These are phyloP conservation scores for Prochilodus magdalenae DNA, from an alignment of 2,113 vertebrate species.

Conservation along the genomic window DNA sequence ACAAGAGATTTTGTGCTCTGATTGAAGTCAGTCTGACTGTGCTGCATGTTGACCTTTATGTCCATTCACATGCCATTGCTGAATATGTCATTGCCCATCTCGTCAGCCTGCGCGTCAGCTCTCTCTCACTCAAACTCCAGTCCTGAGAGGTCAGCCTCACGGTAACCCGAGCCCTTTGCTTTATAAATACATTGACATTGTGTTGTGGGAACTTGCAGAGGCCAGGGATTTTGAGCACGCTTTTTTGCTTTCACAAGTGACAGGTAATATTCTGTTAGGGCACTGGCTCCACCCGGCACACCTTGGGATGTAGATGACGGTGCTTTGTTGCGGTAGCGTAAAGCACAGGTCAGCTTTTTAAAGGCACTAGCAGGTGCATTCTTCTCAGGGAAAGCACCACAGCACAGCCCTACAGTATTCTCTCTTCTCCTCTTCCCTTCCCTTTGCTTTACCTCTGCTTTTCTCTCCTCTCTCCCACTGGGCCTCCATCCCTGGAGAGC, in stretches of 20 bases:
- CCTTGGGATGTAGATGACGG: slow-evolving; percentile 37
- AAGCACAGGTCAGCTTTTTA: slow-evolving; percentile 34
- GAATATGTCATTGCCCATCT: slow-evolving; percentile 18
- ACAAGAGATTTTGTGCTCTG: slow-evolving; percentile 5
- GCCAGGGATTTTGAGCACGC: slow-evolving; percentile 40
- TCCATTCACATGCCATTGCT: slow-evolving; percentile 2
- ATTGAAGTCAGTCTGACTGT: background rate
- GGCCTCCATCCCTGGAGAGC: slow-evolving; percentile 12
- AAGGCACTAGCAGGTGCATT: slow-evolving; percentile 28
- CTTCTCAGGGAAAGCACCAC: slow-evolving; percentile 2
- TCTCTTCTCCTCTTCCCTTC: background rate
- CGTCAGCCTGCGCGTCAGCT: slow-evolving; percentile 16
- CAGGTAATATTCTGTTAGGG: slow-evolving; percentile 43
- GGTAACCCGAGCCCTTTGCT: slow-evolving; percentile 50
- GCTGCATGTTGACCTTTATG: slow-evolving; percentile 1
- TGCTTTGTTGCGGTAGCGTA: slow-evolving; percentile 24
- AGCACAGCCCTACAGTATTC: background rate
- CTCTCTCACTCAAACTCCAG: slow-evolving; percentile 12
- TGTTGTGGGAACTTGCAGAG: slow-evolving; percentile 42
- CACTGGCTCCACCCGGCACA: slow-evolving; percentile 15
- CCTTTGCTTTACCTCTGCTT: background rate
- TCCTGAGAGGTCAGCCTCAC: slow-evolving; percentile 39
- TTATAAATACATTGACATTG: slow-evolving; percentile 60
- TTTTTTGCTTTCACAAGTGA: slow-evolving; percentile 53
- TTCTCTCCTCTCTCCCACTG: background rate